Conservation (phyloP, 2,113 vertebrate genomes). For the Blennius ocellaris region DNA sequence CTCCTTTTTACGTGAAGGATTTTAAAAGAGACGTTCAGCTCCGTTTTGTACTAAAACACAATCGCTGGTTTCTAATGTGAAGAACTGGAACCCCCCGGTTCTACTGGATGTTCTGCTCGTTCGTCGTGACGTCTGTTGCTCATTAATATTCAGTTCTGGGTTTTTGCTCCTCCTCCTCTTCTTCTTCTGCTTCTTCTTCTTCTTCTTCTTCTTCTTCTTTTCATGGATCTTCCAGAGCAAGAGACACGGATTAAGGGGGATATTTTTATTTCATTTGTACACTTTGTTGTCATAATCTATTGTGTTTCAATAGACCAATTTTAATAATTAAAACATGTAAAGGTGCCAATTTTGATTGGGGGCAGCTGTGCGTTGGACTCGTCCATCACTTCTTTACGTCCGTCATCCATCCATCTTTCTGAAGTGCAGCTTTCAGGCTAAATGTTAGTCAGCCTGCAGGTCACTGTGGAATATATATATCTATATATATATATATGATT, state of each 20-base stretch:
- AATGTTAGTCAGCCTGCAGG: too few species aligned
- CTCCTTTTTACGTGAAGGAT: conserved; percentile 70
- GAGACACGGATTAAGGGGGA: conserved; percentile 67
- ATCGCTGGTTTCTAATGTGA: conserved; percentile 80
- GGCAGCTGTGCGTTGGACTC: too few species aligned
- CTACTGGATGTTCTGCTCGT: conserved; percentile 82
- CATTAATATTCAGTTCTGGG: conserved; percentile 63
- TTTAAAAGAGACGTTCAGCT: conserved; percentile 76
- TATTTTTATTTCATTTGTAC: conserved; percentile 86
- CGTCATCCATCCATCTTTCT: too few species aligned
- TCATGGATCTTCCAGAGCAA: conserved; percentile 82
- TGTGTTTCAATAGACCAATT: conserved; percentile 87
- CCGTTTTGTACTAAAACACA: conserved; percentile 70
- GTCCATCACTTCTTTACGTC: too few species aligned
- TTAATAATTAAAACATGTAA: conserved; percentile 87
- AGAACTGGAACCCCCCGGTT: conserved; percentile 70
- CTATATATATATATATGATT: too few species aligned
- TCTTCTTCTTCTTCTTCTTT: conserved; percentile 72
- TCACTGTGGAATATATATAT: too few species aligned
- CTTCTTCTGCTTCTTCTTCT: too few species aligned
- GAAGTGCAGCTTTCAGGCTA: too few species aligned
- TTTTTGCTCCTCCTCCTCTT: conserved; percentile 67
- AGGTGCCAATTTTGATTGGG: conserved; percentile 59
- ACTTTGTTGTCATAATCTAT: conserved; percentile 87
- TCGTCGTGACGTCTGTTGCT: conserved; percentile 83